Conservation (phyloP, 2,888 invertebrate genomes). For the Spialia ferax region DNA sequence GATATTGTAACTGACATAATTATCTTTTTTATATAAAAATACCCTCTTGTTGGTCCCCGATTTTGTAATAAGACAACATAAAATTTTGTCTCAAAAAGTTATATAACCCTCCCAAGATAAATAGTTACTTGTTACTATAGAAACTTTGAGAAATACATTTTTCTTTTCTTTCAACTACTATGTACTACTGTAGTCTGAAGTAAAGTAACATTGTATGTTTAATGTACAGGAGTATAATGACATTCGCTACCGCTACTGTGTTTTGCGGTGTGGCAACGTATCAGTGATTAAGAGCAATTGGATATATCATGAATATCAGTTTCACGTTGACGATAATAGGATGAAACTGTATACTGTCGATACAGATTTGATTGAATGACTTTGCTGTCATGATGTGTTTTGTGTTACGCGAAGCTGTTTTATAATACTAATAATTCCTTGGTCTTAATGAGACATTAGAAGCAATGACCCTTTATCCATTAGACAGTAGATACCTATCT, state of each 20-base stretch:
- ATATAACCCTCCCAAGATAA: too few species aligned
- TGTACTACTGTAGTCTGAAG: too few species aligned
- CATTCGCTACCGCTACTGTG: constrained; percentile 30
- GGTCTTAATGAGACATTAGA: not conserved
- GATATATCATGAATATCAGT: constrained; percentile 33
- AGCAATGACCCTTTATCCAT: too few species aligned
- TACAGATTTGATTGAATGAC: constrained; percentile 38
- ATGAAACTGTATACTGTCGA: constrained; percentile 34
- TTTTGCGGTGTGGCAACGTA: constrained; percentile 34
- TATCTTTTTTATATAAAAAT: not conserved
- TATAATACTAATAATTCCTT: not conserved
- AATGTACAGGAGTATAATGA: not conserved
- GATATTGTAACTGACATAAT: constrained; percentile 39
- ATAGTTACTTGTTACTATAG: too few species aligned
- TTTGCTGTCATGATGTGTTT: constrained; percentile 15
- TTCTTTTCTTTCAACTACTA: too few species aligned
- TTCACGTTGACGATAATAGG: constrained; percentile 37
- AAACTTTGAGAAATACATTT: too few species aligned
- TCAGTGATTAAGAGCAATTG: constrained; percentile 34
- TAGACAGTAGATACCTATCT: too few species aligned
- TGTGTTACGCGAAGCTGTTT: not conserved
- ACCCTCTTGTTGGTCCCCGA: not conserved
- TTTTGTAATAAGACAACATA: not conserved
- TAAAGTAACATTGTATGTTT: too few species aligned
- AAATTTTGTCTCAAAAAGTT: too few species aligned